Percentiles rank a stretch among this genome's conserved stretches.
Conservation (phyloP, 2,888 invertebrate species). For the Pammene aurita region DNA sequence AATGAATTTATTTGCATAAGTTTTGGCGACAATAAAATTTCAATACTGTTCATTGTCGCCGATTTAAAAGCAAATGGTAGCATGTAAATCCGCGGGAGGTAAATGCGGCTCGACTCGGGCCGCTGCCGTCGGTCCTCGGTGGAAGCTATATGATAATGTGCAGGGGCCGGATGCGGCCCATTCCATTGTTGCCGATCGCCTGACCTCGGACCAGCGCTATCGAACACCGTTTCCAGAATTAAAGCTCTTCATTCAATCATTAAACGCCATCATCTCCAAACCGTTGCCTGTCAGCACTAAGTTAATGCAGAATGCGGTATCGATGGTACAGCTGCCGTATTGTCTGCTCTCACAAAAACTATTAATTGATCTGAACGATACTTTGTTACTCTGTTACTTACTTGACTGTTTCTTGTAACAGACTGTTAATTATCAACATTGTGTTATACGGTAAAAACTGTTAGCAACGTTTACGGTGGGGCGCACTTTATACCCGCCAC, state of each 20-base stretch:
- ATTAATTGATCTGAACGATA: conserved; percentile 37
- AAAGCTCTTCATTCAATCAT: conserved; percentile 47
- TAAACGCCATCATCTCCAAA: conserved; percentile 9
- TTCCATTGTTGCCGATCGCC: conserved; percentile 79
- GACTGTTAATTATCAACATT: conserved; percentile 38
- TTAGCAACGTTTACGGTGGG: conserved; percentile 19
- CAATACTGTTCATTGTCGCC: conserved; percentile 21
- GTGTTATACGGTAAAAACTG: conserved; percentile 30
- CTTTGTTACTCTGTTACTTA: conserved; percentile 29
- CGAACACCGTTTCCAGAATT: conserved; percentile 53
- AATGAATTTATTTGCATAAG: conserved; percentile 37
- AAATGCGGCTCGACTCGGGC: conserved; percentile 48
- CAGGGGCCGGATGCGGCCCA: conserved; percentile 77
- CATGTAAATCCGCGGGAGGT: conserved; percentile 27
- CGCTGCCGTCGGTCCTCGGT: conserved; percentile 60
- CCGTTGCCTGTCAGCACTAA: background rate
- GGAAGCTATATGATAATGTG: conserved; percentile 78
- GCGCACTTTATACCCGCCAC: conserved; percentile 2
- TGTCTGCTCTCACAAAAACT: conserved; percentile 23
- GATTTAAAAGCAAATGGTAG: conserved; percentile 36
- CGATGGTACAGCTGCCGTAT: conserved; percentile 23
- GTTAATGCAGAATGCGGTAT: conserved; percentile 20
- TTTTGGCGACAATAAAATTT: conserved; percentile 24
- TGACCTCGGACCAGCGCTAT: conserved; percentile 74
- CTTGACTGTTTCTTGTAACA: conserved; percentile 36